Base-by-base conservation (phyloP, 2,113 vertebrate genomes). In the Sceloporus undulatus region DNA sequence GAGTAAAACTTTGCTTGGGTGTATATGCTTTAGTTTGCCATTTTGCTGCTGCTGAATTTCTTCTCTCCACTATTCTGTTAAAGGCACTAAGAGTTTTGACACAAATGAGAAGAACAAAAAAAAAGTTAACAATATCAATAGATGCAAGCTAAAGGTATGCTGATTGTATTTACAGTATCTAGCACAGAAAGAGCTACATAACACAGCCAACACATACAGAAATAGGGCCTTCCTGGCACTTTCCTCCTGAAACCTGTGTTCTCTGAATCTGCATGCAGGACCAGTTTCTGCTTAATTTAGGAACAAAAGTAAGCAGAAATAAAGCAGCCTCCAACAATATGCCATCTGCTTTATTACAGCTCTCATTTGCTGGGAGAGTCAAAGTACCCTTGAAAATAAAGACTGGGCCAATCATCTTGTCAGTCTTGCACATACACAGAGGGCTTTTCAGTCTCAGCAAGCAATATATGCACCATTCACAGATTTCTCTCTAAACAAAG, bases 401-500 rank as follows among this genome's bases (percentile, higher is more conserved):
- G 56, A 56, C 11, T 6, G 19, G 34, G 38, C 34, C 38, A 90
- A 73, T 78, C 40, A 48, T 84, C 83, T 78, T 52, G 27, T 65
- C 80, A 79, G 42, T 65, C 66, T 71, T 66, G 54, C 29, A 83
- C 3, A 42, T n/a, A 74, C 62, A 25, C 3, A 21, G 59, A 16
- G 29, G 1, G 66, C 75, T 62, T 79, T 59, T 75, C 78, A 88
- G 0, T 34, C 16, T 38, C 52, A 75, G 38, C 34, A 68, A 79
- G 62, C 84, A 38, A 29, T 4, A 13, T 0, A 34, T 48, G 68
- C 0, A 0, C 42, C 80, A 73, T 87, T 81, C 75, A 74, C 59
- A 56, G 1, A 75, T 71, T 5, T 80, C 82, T 66, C 86, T 52
- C 70, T 27, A 65, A 62, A 70, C 82, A 89, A 87, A 87, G 62